Percentiles rank a stretch among this genome's conserved stretches.
phyloP scores from a whole-genome alignment of 2,888 invertebrate genomes.

The Acleris emargana region DNA sequence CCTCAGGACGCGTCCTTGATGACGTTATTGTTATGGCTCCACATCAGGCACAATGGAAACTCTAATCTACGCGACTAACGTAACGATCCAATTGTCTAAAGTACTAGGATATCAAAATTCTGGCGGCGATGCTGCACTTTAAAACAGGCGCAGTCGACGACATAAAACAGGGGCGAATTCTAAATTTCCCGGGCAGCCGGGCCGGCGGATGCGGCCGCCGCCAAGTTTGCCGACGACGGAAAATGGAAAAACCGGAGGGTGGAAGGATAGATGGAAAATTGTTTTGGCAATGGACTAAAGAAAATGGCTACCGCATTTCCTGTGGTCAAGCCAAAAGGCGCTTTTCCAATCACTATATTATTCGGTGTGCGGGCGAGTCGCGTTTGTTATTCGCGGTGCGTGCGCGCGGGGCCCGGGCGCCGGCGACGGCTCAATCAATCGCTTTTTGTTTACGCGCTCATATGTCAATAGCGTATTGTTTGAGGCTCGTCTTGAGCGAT shows the following conservation, averaged over 20 bases:
- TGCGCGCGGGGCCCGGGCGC: conserved; percentile 38
- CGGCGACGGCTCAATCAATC: conserved; percentile 44
- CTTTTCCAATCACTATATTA: conserved; percentile 70
- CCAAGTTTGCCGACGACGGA: conserved; percentile 71
- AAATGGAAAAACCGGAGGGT: conserved; percentile 70
- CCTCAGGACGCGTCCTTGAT: conserved; percentile 47
- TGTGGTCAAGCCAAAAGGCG: conserved; percentile 80
- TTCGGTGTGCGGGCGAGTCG: conserved; percentile 48
- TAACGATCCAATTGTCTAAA: conserved; percentile 47
- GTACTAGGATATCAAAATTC: conserved; percentile 49
- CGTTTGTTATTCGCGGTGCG: conserved; percentile 65
- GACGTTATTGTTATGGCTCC: conserved; percentile 41
- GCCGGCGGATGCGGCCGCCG: conserved; percentile 59
- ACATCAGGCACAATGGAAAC: conserved; percentile 28
- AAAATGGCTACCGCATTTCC: conserved; percentile 78
- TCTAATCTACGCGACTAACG: conserved; percentile 31
- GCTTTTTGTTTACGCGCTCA: conserved; percentile 47
- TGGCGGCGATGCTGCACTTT: conserved; percentile 45
- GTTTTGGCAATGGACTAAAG: conserved; percentile 73
- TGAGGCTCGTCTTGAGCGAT: conserved; percentile 37
- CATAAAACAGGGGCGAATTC: conserved; percentile 52
- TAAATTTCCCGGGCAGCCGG: conserved; percentile 53
- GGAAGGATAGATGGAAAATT: conserved; percentile 72
- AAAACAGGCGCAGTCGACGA: conserved; percentile 45
- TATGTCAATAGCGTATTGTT: conserved; percentile 33